These are phyloP conservation scores for Lagopus leucura DNA, from an alignment of 2,113 vertebrate genomes.

Conservation along the genomic window DNA sequence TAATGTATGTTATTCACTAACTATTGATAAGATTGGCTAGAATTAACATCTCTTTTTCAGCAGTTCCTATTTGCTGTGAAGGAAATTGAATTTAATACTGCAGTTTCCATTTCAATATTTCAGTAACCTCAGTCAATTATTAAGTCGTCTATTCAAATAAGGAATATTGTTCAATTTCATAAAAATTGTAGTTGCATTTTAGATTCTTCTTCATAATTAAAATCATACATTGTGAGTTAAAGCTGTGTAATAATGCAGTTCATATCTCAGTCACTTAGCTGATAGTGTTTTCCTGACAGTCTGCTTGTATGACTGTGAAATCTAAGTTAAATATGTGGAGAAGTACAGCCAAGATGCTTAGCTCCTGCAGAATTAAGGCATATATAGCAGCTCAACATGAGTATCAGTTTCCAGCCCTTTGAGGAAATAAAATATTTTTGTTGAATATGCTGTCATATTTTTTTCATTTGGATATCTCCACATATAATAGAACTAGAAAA, in stretches of 20 bases:
- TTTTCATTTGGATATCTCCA: background rate
- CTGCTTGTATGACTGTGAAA: background rate
- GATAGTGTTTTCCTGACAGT: background rate
- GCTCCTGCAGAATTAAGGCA: background rate
- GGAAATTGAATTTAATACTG: background rate
- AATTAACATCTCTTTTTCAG: background rate
- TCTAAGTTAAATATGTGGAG: background rate
- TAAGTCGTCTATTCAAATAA: background rate
- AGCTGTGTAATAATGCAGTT: background rate
- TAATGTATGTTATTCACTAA: background rate
- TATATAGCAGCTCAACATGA: background rate
- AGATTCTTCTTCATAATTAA: background rate
- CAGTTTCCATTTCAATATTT: background rate
- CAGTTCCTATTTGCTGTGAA: background rate
- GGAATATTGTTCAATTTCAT: background rate
- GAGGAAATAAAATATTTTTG: background rate
- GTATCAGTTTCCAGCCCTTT: background rate
- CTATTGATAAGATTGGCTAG: background rate
- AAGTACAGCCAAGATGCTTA: background rate
- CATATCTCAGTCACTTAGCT: background rate
- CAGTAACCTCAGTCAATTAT: background rate
- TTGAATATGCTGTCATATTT: background rate
- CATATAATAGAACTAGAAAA: background rate
- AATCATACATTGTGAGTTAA: background rate
- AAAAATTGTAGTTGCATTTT: background rate